Conservation (phyloP, 2,888 invertebrate species). For the Phragmatobia fuliginosa region DNA sequence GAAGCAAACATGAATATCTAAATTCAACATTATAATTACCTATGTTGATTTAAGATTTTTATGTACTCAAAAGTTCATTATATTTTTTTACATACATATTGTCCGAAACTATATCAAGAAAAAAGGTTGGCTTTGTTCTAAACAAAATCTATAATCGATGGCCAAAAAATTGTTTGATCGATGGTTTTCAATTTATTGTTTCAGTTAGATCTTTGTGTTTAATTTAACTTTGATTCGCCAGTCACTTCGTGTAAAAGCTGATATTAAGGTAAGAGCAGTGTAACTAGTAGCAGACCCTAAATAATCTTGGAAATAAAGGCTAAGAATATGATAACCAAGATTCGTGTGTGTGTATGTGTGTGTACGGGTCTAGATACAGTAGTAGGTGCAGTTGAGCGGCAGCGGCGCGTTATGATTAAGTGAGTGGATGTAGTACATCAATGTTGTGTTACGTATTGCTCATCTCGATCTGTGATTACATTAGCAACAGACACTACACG, state of each 20-base stretch:
- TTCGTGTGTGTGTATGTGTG: neutral
- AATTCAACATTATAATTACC: neutral
- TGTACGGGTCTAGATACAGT: neutral
- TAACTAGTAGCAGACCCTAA: too few relatives aligned
- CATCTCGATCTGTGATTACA: conserved; percentile 57
- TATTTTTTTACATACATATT: neutral
- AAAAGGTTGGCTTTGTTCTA: neutral
- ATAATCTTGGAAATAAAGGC: too few relatives aligned
- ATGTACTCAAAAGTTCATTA: neutral
- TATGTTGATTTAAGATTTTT: neutral
- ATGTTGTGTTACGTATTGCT: conserved; percentile 59
- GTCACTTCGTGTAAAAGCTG: too few relatives aligned
- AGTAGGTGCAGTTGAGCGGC: neutral
- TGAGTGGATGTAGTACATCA: conserved; percentile 58
- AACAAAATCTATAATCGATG: neutral
- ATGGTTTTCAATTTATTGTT: neutral
- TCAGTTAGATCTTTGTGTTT: neutral
- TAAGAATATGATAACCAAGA: too few relatives aligned
- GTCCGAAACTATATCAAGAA: neutral
- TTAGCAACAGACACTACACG: conserved; percentile 30
- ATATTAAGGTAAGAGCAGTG: too few relatives aligned
- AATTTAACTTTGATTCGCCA: neutral
- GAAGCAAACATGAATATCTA: neutral
- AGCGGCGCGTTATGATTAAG: conserved; percentile 49
- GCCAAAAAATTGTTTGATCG: neutral